Conservation (phyloP, 2,888 invertebrate genomes). For the Diaperis boleti region DNA sequence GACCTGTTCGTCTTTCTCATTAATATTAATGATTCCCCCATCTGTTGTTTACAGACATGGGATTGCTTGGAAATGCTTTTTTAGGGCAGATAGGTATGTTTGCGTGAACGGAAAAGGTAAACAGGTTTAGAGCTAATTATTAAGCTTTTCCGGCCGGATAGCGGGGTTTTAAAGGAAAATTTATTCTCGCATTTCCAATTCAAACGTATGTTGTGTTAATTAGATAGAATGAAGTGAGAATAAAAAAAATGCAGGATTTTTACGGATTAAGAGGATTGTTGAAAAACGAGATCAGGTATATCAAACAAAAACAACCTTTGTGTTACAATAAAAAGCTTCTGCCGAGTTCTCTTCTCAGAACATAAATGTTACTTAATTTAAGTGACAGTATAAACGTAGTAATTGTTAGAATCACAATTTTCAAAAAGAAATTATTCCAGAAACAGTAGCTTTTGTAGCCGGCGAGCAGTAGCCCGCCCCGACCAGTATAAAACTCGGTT, state of each 20-base stretch:
- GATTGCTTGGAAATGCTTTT: constrained; percentile 4
- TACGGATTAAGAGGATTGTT: too few relatives aligned
- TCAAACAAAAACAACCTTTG: too few relatives aligned
- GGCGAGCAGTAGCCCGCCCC: too few relatives aligned
- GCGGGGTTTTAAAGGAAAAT: neutral
- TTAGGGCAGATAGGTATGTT: constrained; percentile 5
- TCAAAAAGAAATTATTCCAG: too few relatives aligned
- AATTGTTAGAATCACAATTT: too few relatives aligned
- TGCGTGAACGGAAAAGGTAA: constrained; percentile 1
- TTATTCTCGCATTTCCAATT: neutral
- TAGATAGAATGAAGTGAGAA: neutral
- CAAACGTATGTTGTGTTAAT: neutral
- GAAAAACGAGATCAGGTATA: too few relatives aligned
- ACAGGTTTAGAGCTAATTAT: neutral
- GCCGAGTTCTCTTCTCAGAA: too few relatives aligned
- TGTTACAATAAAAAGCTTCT: too few relatives aligned
- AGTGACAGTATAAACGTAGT: too few relatives aligned
- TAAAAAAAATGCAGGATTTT: neutral
- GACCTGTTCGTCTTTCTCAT: constrained; percentile 15
- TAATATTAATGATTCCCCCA: constrained; percentile 19
- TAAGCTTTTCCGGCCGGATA: neutral
- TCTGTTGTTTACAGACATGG: neutral
- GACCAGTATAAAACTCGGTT: too few relatives aligned
- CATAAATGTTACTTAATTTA: too few relatives aligned
- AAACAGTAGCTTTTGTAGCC: too few relatives aligned